Evolutionary conservation across 2,797 vertebrate species (phyloP).

Genomic region (Gobionotothen gibberifrons): DNA sequence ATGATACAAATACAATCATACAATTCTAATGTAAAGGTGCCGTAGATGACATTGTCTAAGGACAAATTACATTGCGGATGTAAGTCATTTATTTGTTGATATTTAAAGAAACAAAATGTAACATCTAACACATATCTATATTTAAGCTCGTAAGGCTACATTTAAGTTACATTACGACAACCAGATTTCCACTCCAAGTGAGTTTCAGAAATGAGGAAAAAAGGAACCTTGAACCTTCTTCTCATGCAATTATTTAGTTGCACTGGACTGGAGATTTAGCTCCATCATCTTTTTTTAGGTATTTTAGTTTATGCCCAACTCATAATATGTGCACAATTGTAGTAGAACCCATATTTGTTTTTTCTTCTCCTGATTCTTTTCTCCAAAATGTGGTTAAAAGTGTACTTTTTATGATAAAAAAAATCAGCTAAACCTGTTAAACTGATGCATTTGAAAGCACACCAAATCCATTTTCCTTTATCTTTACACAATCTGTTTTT

Average conservation of each 20-base stretch:
- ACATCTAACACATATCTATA: background rate
- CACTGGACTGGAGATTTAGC: background rate
- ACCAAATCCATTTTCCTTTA: background rate
- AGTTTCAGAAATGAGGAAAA: background rate
- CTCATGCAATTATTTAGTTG: too few species aligned
- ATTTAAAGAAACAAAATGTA: background rate
- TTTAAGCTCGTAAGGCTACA: background rate
- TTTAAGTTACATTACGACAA: background rate
- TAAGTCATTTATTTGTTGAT: background rate
- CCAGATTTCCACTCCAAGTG: background rate
- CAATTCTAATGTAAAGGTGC: background rate
- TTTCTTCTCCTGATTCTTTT: background rate
- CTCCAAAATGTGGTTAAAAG: background rate
- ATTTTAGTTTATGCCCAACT: background rate
- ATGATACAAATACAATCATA: background rate
- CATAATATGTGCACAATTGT: background rate
- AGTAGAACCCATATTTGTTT: background rate
- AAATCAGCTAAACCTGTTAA: background rate
- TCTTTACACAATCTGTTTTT: slow-evolving; percentile 18
- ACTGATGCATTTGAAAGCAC: background rate
- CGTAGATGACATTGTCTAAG: background rate
- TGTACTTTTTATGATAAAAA: background rate
- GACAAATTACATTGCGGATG: background rate
- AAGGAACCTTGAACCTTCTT: too few species aligned
- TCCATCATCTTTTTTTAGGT: background rate